Evolutionary conservation across 2,888 invertebrate genomes (phyloP), one percentile per base, ranked within the genome.

Genomic region (Emmelina monodactyla): DNA sequence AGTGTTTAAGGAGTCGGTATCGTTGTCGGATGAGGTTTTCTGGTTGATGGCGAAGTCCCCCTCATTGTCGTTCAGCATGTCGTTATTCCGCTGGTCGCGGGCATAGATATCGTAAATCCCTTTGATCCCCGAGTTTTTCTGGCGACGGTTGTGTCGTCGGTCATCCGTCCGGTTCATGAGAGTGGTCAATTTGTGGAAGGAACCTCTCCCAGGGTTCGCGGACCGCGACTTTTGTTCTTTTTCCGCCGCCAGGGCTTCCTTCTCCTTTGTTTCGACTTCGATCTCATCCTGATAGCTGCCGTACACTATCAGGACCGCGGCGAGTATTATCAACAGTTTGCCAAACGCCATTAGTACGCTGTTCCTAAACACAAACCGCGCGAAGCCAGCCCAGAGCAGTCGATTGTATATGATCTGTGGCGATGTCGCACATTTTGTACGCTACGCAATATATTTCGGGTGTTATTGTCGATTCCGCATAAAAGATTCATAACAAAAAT

Each of bases 221-320:
- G 68, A 68, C 9, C 73, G 49, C 2, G 62, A 47, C 13, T 53
- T 60, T 37, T 62, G 62, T 35, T 65, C 71, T 42, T 62, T 76
- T 69, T 76, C 71, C 73, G 69, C 37, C 76, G 60, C 78, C 78
- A 75, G 0, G 73, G 78, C 46, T 57, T 72, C 64, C 58, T 62
- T 52, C 58, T 58, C 51, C 64, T 75, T 67, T 59, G 58, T 54
- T 56, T 69, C 60, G 55, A 69, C 55, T 58, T 71, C 41, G 56
- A 64, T 46, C 57, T 76, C 75, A 69, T 78, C 44, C 6, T 49
- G 40, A 41, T 46, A 49, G 42, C 60, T 64, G 47, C 59, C 59
- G 44, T 55, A 44, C 31, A 58, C 64, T 40, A 66, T 45, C 39
- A 64, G 59, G 46, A 68, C 50, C 43, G 73, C 53, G 44, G 62